Base-by-base conservation (phyloP, 2,888 invertebrate species). In the Zonitis immaculata region DNA sequence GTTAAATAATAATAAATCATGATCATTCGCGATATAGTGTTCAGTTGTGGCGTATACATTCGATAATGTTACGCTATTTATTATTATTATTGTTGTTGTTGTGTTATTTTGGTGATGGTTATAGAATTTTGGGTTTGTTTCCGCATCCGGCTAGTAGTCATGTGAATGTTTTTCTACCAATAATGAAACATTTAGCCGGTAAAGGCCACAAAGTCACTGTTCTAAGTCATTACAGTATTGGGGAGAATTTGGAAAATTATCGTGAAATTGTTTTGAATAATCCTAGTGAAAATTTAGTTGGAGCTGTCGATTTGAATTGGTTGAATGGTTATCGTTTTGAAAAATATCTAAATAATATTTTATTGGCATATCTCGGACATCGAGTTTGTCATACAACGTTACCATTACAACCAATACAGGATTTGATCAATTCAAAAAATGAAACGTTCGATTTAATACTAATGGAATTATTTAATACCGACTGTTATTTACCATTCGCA, bases 131-230 rank as follows among this genome's bases (percentile, higher is more conserved):
- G 27, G 86, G 80, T 16, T 71, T 86, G 57, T 86, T 86, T 66
- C 83, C 83, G 0, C 85, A 86, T 63, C 77, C 80, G n/a, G 86
- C 87, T 2, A 85, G 82, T 64, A 89, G 88, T 53, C 88, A 88
- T 69, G 86, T 86, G 63, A 76, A 82, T 27, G 82, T 85, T 28
- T 85, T 83, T 64, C 78, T 78, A 61, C 80, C 83, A 0, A 76
- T 84, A 50, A 67, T 88, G 44, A 78, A 76, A 44, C 84, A 80
- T 60, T 68, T 89, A 47, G 82, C 81, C 0, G 74, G 69, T 27
- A 78, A 80, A 47, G 87, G 86, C 0, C 87, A 89, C 64, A 78
- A 83, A 55, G 70, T 89, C 0, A 87, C 86, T 0, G 83, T 87
- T 2, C 76, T 88, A 42, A 85, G 86, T 7, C 80, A 83, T 65